phyloP scores from a whole-genome alignment of 2,888 invertebrate genomes.

The Steinernema scapterisci region DNA sequence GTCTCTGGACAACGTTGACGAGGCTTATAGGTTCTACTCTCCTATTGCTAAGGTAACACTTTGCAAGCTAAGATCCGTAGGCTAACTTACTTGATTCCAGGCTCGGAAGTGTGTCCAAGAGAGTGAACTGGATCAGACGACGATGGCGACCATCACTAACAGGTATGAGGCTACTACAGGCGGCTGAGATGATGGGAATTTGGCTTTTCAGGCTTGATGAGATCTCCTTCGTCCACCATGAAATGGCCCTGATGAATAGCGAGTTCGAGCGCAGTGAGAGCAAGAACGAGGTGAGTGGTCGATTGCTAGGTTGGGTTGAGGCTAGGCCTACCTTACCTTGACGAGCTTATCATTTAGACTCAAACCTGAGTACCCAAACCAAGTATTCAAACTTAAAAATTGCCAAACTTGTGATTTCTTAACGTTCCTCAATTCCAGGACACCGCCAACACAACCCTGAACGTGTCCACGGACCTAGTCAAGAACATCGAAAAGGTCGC shows the following conservation, averaged over 20 bases:
- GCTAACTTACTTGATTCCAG: background rate
- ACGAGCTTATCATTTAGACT: too few relatives aligned
- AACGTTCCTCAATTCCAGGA: too few relatives aligned
- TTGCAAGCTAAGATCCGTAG: background rate
- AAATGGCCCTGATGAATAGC: background rate
- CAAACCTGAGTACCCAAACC: too few relatives aligned
- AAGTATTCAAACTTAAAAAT: too few relatives aligned
- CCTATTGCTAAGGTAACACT: background rate
- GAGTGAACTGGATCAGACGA: background rate
- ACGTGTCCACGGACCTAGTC: background rate
- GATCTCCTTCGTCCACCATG: constrained; percentile 8
- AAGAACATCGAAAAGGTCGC: background rate
- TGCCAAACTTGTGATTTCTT: too few relatives aligned
- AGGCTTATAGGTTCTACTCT: constrained; percentile 1
- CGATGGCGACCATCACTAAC: background rate
- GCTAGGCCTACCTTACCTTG: too few relatives aligned
- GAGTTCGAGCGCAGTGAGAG: background rate
- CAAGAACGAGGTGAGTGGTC: too few relatives aligned
- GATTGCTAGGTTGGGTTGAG: too few relatives aligned
- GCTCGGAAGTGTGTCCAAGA: background rate
- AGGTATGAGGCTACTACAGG: too few relatives aligned
- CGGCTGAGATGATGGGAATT: too few relatives aligned
- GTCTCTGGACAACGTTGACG: background rate
- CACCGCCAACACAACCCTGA: background rate
- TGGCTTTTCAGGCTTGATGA: background rate